Evolutionary conservation across 2,797 vertebrate genomes (phyloP).

Genomic region (Sitta carolinensis): DNA sequence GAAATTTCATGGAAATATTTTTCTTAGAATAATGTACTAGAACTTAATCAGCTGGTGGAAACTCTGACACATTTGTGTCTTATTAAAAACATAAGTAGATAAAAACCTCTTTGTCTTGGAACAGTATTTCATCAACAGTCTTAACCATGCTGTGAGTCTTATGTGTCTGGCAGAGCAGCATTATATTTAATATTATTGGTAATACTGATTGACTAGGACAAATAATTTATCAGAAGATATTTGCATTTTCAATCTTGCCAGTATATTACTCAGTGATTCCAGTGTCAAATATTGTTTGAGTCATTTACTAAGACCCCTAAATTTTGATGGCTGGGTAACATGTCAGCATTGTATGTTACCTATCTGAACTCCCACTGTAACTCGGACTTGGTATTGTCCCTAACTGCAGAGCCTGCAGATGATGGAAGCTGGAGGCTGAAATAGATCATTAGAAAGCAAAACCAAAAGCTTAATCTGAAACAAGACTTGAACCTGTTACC

Average conservation of each 20-base stretch:
- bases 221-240: not conserved
- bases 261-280: not conserved
- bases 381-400: not conserved
- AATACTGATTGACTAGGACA: not conserved
- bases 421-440: not conserved
- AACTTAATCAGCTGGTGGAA: not conserved
- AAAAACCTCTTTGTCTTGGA: not conserved
- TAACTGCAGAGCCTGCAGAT: not conserved
- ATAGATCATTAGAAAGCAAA: not conserved
- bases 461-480: not conserved
- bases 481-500: not conserved
- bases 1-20: not conserved
- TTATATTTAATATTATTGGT: not conserved
- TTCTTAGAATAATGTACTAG: not conserved
- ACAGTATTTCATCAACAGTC: rapidly evolving
- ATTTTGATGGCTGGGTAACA: not conserved
- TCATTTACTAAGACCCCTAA: not conserved
- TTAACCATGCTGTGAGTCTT: not conserved
- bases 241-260: not conserved
- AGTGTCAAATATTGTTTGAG: not conserved
- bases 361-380: not conserved
- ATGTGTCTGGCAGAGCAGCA: not conserved
- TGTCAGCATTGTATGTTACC: not conserved
- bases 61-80: not conserved
- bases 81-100: not conserved